Evolutionary conservation across 2,113 vertebrate genomes (phyloP).

Genomic region (Corynorhinus townsendii): DNA sequence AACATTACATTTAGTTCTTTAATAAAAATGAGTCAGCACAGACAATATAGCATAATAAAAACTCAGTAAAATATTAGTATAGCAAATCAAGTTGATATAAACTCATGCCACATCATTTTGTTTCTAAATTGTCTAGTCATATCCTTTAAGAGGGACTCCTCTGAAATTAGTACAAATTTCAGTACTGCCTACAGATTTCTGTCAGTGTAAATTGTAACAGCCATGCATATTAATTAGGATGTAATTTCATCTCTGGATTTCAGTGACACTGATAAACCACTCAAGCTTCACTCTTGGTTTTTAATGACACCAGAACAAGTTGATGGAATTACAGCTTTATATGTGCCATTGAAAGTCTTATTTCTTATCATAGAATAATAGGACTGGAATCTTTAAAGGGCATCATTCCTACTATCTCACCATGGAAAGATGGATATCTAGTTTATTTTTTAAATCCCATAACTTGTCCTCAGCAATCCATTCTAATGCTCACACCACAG

Average conservation of each 20-base stretch:
- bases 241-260: constrained; percentile 72
- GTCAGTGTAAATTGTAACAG: constrained; percentile 44
- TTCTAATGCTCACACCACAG: background rate
- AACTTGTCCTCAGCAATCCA: background rate
- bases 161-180: constrained; percentile 34
- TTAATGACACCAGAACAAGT: constrained; percentile 60
- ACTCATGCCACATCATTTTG: background rate
- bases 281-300: constrained; percentile 65
- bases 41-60: background rate
- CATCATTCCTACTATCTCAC: background rate
- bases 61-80: background rate
- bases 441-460: background rate
- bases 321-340: constrained; percentile 72
- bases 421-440: background rate
- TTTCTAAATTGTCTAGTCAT: constrained; percentile 20
- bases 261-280: constrained; percentile 66
- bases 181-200: constrained; percentile 70
- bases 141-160: constrained; percentile 19
- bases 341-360: constrained; percentile 23
- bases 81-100: background rate
- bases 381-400: constrained; percentile 21
- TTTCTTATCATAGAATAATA: constrained; percentile 46
- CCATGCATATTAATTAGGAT: constrained; percentile 70
- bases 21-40: constrained; percentile 5
- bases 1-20: constrained; percentile 39